A percentile compares a stretch with the other conserved stretches of the same genome.
phyloP scores from a whole-genome alignment of 2,797 vertebrate genomes.

The Gadopsis bispinosus region DNA sequence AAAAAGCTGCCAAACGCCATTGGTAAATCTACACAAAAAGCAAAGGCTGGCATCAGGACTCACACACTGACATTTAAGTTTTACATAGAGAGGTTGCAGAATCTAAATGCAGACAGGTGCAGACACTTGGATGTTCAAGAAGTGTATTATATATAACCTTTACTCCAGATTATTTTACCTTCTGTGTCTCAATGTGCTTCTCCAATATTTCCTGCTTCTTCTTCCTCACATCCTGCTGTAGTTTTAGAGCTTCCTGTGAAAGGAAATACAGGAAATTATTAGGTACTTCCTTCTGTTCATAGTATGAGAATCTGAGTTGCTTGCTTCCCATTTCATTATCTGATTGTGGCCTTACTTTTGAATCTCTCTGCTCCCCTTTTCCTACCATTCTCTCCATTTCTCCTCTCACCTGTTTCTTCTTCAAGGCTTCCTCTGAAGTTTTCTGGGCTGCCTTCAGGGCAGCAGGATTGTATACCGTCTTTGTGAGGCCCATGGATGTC shows the following conservation, averaged over 20 bases:
- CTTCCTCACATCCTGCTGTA: constrained; percentile 96
- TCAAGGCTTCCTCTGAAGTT: constrained; percentile 91
- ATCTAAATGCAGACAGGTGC: not conserved
- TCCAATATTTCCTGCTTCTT: constrained; percentile 98
- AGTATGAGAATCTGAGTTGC: not conserved
- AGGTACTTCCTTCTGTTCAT: not conserved
- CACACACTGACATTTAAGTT: not conserved
- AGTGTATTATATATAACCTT: not conserved
- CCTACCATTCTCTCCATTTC: not conserved
- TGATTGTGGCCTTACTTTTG: not conserved
- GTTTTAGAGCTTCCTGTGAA: constrained; percentile 91
- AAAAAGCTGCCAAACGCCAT: not conserved
- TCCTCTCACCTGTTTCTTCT: constrained; percentile 92
- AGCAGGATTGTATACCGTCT: constrained; percentile 97
- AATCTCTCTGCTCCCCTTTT: not conserved
- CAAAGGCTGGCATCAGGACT: not conserved
- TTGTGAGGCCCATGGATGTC: constrained; percentile 95
- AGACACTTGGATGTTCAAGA: not conserved
- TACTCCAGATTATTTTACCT: constrained; percentile 80
- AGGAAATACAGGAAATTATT: constrained; percentile 11
- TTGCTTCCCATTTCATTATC: not conserved
- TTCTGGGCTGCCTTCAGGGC: constrained; percentile 95
- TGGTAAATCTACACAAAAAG: constrained; percentile 9
- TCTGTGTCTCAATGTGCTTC: constrained; percentile 98
- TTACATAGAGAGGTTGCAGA: not conserved